Base-by-base conservation (phyloP, 2,888 invertebrate genomes). In the Megaustenia siamemsis region DNA sequence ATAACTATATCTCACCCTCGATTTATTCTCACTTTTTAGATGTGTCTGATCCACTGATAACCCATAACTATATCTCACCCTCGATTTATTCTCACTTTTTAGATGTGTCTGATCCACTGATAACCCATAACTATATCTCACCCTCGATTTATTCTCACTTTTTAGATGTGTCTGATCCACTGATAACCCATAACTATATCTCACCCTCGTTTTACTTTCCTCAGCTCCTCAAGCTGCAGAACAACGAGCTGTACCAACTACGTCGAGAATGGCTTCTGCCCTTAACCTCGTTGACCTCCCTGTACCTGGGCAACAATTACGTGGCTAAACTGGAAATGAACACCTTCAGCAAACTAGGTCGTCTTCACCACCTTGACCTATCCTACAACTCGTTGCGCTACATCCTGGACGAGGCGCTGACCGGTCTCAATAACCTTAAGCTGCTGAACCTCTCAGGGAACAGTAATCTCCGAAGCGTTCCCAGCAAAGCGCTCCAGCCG, bases 301-400 rank as follows among this genome's bases (percentile, higher is more conserved):
- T 97, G 84, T 95, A 96, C 69, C 86, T 94, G 4, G 90, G 93
- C 32, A 88, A 91, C 83, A 94, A 94, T 95, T 95, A 96, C 93
- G 97, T 99, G 93, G 95, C 96, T 83, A 96, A 96, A 84, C 94
- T 99, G 86, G 97, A 97, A 89, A 96, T 97, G 89, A 96, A 96
- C 18, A 96, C 97, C 78, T 97, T 98, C 93, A 96, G 96, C 87
- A 97, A 97, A 73, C 96, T 98, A 95, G 96, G 96, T 89, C 97
- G 97, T 93, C 95, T 99, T 85, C 97, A 97, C 93, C 97, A 97
- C 32, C 95, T 99, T 88, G 96, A 98, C 87, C 95, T 99, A 93
- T 97, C 98, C 91, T 97, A 97, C 63, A 90, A 90, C 69, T 68
- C 84, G 1, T 86, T 90, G 3, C 82, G 86, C 10, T 68, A 73